phyloP scores from a whole-genome alignment of 2,113 vertebrate genomes.

The Melanotaenia duboulayi region DNA sequence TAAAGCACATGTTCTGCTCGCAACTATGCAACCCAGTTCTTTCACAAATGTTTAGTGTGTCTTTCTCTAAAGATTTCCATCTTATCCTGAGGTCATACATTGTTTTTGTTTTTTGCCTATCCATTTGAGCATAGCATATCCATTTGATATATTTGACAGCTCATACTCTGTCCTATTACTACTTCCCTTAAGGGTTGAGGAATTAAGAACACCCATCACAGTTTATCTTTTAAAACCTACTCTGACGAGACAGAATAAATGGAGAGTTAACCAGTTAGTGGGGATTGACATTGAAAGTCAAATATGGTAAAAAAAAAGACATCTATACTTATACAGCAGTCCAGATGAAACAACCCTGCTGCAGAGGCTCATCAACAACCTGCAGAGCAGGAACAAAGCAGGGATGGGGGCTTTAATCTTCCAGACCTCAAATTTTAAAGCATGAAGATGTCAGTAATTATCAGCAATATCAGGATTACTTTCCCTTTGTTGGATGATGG shows the following conservation, averaged over 20 bases:
- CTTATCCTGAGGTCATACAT: background rate
- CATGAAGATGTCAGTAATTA: background rate
- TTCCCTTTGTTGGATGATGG: background rate
- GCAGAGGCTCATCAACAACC: background rate
- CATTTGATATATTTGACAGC: slow-evolving; percentile 15
- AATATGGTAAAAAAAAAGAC: background rate
- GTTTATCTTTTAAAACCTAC: slow-evolving; percentile 8
- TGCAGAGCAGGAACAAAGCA: background rate
- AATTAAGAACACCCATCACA: background rate
- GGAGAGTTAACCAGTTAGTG: background rate
- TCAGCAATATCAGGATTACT: background rate
- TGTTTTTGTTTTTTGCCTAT: slow-evolving; percentile 15
- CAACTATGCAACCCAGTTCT: background rate
- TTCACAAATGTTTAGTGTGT: slow-evolving; percentile 4
- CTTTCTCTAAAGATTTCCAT: slow-evolving; percentile 9
- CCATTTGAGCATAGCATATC: background rate
- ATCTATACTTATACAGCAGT: background rate
- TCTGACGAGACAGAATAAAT: background rate
- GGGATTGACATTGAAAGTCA: background rate
- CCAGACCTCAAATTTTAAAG: background rate
- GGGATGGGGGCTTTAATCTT: slow-evolving; percentile 1
- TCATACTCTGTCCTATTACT: slow-evolving; percentile 10
- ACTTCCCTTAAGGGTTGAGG: background rate
- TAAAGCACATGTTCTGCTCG: background rate
- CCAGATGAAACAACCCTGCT: background rate